Percentiles rank a stretch among this genome's conserved stretches.
phyloP scores from a whole-genome alignment of 30 jellyfish, hydroid and myxozoan genomes.

The Turritopsis rubra region DNA sequence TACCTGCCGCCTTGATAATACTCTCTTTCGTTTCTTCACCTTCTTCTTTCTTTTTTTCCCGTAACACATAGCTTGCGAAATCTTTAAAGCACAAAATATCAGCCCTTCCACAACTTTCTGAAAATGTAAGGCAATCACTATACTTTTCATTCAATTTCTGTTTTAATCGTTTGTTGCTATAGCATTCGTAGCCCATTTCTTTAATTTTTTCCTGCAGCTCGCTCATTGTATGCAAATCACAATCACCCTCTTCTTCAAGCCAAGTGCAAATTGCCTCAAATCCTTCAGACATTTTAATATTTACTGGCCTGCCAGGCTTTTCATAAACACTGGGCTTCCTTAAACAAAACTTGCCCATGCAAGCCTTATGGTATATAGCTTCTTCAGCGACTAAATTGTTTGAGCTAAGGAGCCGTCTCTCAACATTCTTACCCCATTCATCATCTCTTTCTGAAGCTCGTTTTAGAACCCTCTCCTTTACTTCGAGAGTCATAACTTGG shows the following conservation, averaged over 20 bases:
- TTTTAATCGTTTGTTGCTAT: background rate
- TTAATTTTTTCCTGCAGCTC: slow-evolving; percentile 10
- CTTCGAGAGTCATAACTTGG: background rate
- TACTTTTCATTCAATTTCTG: background rate
- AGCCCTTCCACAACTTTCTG: background rate
- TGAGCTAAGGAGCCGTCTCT: background rate
- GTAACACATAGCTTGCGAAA: background rate
- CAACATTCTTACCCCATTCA: slow-evolving; percentile 21
- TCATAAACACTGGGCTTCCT: too few species aligned
- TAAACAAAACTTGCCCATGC: slow-evolving; percentile 28
- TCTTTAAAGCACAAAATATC: background rate
- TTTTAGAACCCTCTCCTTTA: background rate
- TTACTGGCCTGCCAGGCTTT: slow-evolving; percentile 31
- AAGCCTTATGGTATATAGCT: slow-evolving; percentile 27
- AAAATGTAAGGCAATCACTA: background rate
- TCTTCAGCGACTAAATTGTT: slow-evolving; percentile 34
- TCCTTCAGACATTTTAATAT: slow-evolving; percentile 6
- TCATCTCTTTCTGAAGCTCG: slow-evolving; percentile 25
- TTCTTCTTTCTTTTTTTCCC: slow-evolving; percentile 11
- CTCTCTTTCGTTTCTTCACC: slow-evolving; percentile 28
- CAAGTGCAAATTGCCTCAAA: slow-evolving; percentile 22
- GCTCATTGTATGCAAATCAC: slow-evolving; percentile 24
- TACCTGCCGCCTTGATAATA: slow-evolving; percentile 35
- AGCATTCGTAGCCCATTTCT: background rate
- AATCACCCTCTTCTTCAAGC: slow-evolving; percentile 29